Conservation (phyloP, 2,113 vertebrate species). For the Arenaria interpres region DNA sequence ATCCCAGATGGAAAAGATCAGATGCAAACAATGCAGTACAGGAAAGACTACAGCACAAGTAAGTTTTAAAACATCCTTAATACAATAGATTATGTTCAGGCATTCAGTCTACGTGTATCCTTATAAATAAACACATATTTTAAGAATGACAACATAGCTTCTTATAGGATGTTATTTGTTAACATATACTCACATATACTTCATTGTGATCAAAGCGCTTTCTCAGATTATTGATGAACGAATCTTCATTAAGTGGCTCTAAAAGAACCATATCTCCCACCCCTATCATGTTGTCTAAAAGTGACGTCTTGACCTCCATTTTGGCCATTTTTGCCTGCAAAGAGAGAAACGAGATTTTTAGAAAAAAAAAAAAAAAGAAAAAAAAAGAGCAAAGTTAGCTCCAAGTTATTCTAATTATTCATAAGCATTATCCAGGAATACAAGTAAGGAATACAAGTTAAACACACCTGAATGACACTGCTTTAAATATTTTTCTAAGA, state of each 20-base stretch:
- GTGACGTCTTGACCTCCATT: conserved; percentile 96
- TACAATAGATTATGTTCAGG: neutral
- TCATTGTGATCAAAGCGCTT: conserved; percentile 94
- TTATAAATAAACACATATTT: neutral
- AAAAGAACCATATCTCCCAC: conserved; percentile 98
- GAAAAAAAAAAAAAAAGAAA: neutral
- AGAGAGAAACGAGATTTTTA: neutral
- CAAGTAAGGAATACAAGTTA: neutral
- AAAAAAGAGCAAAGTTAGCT: neutral
- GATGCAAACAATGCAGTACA: neutral
- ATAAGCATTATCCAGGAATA: neutral
- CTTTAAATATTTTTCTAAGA: neutral
- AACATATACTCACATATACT: conserved; percentile 89
- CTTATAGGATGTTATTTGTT: neutral
- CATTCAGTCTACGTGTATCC: neutral
- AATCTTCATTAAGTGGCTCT: conserved; percentile 90
- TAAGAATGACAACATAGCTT: neutral
- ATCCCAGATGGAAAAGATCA: neutral
- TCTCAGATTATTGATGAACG: conserved; percentile 90
- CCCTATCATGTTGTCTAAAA: conserved; percentile 97
- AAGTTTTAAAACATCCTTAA: neutral
- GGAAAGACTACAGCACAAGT: neutral
- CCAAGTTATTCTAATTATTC: neutral
- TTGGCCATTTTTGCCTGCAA: conserved; percentile 84
- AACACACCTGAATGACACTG: neutral